Conservation (phyloP, 2,797 vertebrate species). For the Numenius phaeopus region DNA sequence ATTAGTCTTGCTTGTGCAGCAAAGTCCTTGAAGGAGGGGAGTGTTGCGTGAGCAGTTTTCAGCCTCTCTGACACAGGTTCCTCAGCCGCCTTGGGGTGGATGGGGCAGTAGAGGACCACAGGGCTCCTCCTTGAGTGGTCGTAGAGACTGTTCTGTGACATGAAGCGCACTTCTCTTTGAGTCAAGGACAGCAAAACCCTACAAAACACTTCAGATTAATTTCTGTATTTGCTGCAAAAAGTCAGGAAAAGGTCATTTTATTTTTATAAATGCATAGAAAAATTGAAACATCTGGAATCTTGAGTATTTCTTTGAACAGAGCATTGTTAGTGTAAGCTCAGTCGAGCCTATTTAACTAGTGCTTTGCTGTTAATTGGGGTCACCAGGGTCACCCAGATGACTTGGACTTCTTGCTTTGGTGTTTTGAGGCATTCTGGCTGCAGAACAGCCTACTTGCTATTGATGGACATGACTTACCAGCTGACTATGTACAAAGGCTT, state of each 20-base stretch:
- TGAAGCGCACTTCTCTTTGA: neutral
- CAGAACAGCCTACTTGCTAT: neutral
- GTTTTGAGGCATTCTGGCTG: neutral
- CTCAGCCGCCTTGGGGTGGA: fast-evolving
- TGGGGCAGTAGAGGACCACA: neutral
- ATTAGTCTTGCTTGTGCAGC: neutral
- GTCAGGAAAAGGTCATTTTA: neutral
- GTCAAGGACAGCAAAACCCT: neutral
- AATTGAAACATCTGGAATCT: neutral
- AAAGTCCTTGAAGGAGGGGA: neutral
- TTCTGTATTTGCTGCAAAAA: neutral
- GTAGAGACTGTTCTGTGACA: neutral
- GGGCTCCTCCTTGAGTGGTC: fast-evolving
- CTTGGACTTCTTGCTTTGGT: neutral
- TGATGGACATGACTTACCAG: neutral
- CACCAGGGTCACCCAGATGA: neutral
- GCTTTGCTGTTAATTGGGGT: slow-evolving; percentile 10
- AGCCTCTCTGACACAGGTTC: fast-evolving
- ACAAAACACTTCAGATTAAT: neutral
- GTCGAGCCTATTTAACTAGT: neutral
- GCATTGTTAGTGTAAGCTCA: neutral
- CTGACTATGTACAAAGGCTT: neutral
- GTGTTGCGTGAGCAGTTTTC: neutral
- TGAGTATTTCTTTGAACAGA: neutral
- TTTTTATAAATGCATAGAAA: neutral